A percentile compares a stretch with the other conserved stretches of the same genome.
Evolutionary conservation across 2,888 invertebrate species (phyloP).

Genomic region (Leptura quadrifasciata): DNA sequence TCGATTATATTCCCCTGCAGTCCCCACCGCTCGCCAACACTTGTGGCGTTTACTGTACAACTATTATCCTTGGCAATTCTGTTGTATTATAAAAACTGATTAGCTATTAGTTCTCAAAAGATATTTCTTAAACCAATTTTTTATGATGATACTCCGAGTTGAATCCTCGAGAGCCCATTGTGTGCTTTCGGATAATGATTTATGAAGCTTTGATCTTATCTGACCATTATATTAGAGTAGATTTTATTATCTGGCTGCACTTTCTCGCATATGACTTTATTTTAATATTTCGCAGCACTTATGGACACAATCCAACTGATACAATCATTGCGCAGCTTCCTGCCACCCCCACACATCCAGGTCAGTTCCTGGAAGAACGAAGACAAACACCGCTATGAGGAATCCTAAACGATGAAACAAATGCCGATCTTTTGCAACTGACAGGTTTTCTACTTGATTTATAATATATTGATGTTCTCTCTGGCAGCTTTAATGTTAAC

Average conservation of each 20-base stretch:
- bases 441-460: background rate
- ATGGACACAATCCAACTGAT: constrained; percentile 92
- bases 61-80: too few species aligned
- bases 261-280: background rate
- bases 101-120: too few species aligned
- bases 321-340: constrained; percentile 88
- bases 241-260: background rate
- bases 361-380: constrained; percentile 94
- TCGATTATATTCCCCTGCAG: too few species aligned
- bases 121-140: too few species aligned
- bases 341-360: constrained; percentile 91
- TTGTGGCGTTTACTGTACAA: too few species aligned
- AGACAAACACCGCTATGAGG: constrained; percentile 79
- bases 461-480: background rate
- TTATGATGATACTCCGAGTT: constrained; percentile 67
- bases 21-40: too few species aligned
- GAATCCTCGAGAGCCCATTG: constrained; percentile 67
- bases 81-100: too few species aligned
- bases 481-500: constrained; percentile 47
- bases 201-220: constrained; percentile 69
- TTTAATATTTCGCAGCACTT: constrained; percentile 78
- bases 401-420: constrained; percentile 53
- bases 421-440: background rate
- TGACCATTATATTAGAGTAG: constrained; percentile 52
- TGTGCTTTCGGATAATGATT: constrained; percentile 67